These are phyloP conservation scores for Tor tambroides DNA, from an alignment of 2,113 vertebrate species.

Conservation along the genomic window DNA sequence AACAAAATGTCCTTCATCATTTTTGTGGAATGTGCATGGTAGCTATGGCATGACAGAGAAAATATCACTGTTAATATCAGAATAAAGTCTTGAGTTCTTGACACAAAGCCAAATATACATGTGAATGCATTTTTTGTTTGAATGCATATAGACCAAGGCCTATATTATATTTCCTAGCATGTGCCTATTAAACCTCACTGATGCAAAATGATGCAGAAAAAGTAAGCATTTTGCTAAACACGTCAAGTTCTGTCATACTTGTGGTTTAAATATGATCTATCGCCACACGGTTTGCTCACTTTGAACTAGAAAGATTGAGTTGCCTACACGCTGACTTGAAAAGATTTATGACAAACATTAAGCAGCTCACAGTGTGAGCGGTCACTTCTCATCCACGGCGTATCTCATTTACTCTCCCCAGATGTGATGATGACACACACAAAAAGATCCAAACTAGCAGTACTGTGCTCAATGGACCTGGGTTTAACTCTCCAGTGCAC, in stretches of 20 bases:
- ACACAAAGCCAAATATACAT: not conserved
- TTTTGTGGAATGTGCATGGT: not conserved
- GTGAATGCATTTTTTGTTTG: not conserved
- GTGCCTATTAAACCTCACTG: not conserved
- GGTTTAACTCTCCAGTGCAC: not conserved
- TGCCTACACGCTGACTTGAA: constrained; percentile 33
- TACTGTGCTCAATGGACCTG: not conserved
- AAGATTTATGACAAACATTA: constrained; percentile 50
- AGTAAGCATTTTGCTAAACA: not conserved
- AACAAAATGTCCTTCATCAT: not conserved
- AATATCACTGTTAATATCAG: not conserved
- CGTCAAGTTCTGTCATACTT: not conserved
- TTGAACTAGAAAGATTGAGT: constrained; percentile 24
- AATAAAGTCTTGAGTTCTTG: not conserved
- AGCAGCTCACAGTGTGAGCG: constrained; percentile 28
- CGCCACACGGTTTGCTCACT: constrained; percentile 7
- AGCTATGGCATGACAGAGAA: not conserved
- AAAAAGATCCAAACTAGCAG: not conserved
- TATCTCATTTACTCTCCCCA: constrained; percentile 14
- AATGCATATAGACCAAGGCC: not conserved
- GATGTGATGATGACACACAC: constrained; percentile 15
- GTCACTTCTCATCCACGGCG: constrained; percentile 31
- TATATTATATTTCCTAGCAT: not conserved
- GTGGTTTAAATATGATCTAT: constrained; percentile 27
- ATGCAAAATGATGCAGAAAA: not conserved